Evolutionary conservation across 1,140 invertebrate genomes (phyloP), one percentile per base, ranked within the genome.

Genomic region (Procambarus clarkii): DNA sequence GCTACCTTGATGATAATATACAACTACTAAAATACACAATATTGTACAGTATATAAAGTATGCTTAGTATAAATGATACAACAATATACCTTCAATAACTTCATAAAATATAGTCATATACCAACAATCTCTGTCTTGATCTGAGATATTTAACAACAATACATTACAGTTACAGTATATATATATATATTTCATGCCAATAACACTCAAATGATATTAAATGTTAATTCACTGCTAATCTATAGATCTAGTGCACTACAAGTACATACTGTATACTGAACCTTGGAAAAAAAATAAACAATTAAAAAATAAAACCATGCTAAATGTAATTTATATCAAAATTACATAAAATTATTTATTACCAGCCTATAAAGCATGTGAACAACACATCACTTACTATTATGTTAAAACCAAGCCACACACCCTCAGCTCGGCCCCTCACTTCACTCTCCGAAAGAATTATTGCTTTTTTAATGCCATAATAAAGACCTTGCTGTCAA

Each of bases 331-430:
- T 74, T 24, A 34, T 34, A 74, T 34, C 21, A 5, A 74, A 74
- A 74, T 74, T 34, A 74, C 69, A 74, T 34, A 9, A 74, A 50
- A 34, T 34, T 34, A 34, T 11, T 34, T 58, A 80, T 45, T n/a
- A 88, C 44, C 78, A 50, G 69, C 15, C n/a, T 48, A 69, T 13
- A 24, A 21, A 82, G 60, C 60, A 48, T 24, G 60, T 71, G 78
- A 88, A 88, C 46, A 48, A 80, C 54, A 82, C 79, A 58, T 77
- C 87, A 88, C 87, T 88, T 88, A 88, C 87, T 88, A 82, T 69
- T 80, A 60, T 50, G 60, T 81, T 64, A 81, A 71, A 88, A 60
- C 78, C 46, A 34, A 71, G 87, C 79, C 80, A 78, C 87, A 78
- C 87, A 88, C 87, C 79, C 46, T 82, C 87, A 85, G 83, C 48